Evolutionary conservation across 2,797 vertebrate genomes (phyloP).

Genomic region (Rhynchonycteris naso): DNA sequence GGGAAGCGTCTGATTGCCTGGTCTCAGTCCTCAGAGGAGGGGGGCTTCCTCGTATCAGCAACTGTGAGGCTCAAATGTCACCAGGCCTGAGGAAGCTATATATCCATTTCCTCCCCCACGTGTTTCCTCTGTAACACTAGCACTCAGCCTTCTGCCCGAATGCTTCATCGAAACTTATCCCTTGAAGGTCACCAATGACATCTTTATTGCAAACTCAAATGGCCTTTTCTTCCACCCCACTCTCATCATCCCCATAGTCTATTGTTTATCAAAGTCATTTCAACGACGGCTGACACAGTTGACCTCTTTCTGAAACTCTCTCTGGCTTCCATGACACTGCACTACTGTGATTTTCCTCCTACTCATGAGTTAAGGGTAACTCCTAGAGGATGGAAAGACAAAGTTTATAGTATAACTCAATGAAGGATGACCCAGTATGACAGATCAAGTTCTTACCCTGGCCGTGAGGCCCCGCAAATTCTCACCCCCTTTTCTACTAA

Average conservation of each 20-base stretch:
- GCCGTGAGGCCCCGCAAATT: not conserved
- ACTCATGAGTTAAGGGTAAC: slow-evolving; percentile 32
- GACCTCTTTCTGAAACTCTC: slow-evolving; percentile 41
- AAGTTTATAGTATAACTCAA: not conserved
- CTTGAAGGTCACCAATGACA: slow-evolving; percentile 77
- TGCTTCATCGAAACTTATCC: slow-evolving; percentile 53
- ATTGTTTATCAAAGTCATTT: slow-evolving; percentile 54
- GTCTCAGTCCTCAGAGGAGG: not conserved
- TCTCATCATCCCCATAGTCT: not conserved
- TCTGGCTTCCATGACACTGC: slow-evolving; percentile 50
- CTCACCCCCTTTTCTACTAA: not conserved
- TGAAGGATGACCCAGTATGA: not conserved
- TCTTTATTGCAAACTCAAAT: slow-evolving; percentile 56
- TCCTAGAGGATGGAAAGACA: slow-evolving; percentile 41
- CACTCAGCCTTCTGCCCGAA: not conserved
- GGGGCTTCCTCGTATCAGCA: slow-evolving; percentile 41
- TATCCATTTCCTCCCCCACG: slow-evolving; percentile 74
- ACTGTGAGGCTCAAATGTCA: slow-evolving; percentile 48
- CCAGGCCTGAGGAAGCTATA: slow-evolving; percentile 37
- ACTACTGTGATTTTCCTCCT: not conserved
- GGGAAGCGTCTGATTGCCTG: slow-evolving; percentile 60
- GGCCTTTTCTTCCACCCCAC: not conserved
- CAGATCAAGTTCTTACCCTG: not conserved
- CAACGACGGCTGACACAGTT: not conserved
- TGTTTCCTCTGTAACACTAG: slow-evolving; percentile 41